These are phyloP conservation scores for Eumeta japonica DNA, from an alignment of 1,140 invertebrate species.

Conservation along the genomic window DNA sequence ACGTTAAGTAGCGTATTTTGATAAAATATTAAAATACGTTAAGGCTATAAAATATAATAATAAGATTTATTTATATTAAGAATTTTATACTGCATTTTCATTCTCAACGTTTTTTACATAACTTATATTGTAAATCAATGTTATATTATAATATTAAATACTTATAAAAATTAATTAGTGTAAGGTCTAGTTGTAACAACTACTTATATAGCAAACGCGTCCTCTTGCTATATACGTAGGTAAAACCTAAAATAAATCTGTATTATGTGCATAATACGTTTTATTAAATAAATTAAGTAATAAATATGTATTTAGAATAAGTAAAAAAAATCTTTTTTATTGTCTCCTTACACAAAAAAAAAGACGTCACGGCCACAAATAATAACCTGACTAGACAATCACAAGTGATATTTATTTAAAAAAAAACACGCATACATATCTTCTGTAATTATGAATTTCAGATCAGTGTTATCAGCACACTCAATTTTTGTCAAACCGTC, in stretches of 20 bases:
- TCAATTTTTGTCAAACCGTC: no score
- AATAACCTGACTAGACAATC: neutral
- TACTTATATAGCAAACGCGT: slow-evolving; percentile 45
- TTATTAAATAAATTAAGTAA: slow-evolving; percentile 8
- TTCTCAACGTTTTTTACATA: slow-evolving; percentile 17
- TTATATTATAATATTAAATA: neutral
- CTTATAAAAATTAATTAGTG: no score
- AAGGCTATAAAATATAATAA: no score
- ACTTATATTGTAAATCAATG: neutral
- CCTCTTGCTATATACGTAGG: slow-evolving; percentile 42
- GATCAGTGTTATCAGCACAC: no score
- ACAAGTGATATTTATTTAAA: neutral
- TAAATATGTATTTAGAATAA: slow-evolving; percentile 25
- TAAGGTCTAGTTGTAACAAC: no score
- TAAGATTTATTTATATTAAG: no score
- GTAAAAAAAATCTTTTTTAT: no score
- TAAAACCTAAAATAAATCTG: neutral
- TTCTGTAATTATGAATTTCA: no score
- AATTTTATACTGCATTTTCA: slow-evolving; percentile 43
- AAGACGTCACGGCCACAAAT: no score
- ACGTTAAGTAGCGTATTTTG: neutral
- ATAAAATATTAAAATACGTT: neutral
- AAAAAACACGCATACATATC: no score
- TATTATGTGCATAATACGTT: slow-evolving; percentile 1
- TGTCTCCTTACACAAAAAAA: no score